phyloP scores from a whole-genome alignment of 2,113 vertebrate species.

The Eptatretus burgeri region DNA sequence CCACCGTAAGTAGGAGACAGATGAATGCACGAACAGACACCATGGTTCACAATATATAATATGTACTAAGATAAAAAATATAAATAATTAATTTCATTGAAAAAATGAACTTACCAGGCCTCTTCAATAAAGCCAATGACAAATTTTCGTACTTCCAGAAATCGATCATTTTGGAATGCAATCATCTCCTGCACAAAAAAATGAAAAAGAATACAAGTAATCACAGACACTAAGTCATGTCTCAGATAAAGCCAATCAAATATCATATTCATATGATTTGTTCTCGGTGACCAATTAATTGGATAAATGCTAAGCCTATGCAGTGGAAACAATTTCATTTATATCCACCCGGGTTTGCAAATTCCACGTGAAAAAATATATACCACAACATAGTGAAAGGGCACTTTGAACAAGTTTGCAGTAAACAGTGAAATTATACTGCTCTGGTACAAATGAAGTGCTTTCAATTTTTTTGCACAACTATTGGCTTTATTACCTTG shows the following conservation, averaged over 20 bases:
- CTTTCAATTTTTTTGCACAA: too few relatives aligned
- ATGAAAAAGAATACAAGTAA: not conserved
- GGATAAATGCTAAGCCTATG: not conserved
- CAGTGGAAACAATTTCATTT: not conserved
- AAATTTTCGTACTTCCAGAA: conserved; percentile 55
- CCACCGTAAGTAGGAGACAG: too few relatives aligned
- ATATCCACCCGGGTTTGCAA: not conserved
- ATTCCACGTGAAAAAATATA: not conserved
- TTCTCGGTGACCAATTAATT: not conserved
- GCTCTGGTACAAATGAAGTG: too few relatives aligned
- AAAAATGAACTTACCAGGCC: conserved; percentile 31
- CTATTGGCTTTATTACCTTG: too few relatives aligned
- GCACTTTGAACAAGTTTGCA: not conserved
- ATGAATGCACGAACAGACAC: too few relatives aligned
- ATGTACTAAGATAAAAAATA: too few relatives aligned
- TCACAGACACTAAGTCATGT: not conserved
- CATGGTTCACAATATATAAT: too few relatives aligned
- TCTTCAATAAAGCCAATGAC: conserved; percentile 83
- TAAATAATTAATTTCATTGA: not conserved
- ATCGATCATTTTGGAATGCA: conserved; percentile 66
- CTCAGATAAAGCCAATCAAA: not conserved
- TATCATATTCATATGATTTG: not conserved
- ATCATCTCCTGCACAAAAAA: conserved; percentile 36
- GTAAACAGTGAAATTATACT: too few relatives aligned
- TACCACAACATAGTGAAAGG: not conserved